Evolutionary conservation across 2,888 invertebrate species (phyloP), one percentile per base, ranked within the genome.

Genomic region (Oscheius myriophilus): DNA sequence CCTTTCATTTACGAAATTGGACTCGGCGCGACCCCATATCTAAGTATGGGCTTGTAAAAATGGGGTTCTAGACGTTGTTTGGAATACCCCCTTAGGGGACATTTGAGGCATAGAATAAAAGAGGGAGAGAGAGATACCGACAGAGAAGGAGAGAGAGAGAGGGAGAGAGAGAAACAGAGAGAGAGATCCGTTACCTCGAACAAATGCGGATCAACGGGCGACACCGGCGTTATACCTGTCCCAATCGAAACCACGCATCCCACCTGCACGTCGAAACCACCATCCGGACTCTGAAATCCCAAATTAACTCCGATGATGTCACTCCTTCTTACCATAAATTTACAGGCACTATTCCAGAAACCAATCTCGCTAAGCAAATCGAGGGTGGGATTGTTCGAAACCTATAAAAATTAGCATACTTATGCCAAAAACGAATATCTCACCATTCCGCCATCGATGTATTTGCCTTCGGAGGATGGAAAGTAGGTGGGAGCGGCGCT

Each of bases 401-500:
- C 58, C 58, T 58, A 12, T 3, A 58, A 58, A 42, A 2, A 57
- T 33, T 3, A 11, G 43, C 16, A 16, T 46, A 11, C 3, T 46
- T 18, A 18, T 18, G 14, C 14, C 21, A 42, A 7, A 42, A 18
- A 11, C 25, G 9, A 33, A 33, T 12, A 18, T 11, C 39, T 3
- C 84, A 96, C 95, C 67, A 83, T 80, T 57, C 84, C 84, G 6
- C 84, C 84, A 59, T 84, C 84, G 51, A 84, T 85, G 59, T 74
- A 84, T 59, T 82, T 71, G 14, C 77, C 72, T 66, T 68, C 49
- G 42, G 63, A 54, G 14, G 67, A 58, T 7, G 67, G 54, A 33
- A 67, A 97, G 88, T 95, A 98, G 0, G 96, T 94, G 0, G 98
- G 98, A 16, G 98, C 97, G 0, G 98, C 97, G 1, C 96, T 96